Base-by-base conservation (phyloP, 2,113 vertebrate genomes). In the Callipepla squamata region DNA sequence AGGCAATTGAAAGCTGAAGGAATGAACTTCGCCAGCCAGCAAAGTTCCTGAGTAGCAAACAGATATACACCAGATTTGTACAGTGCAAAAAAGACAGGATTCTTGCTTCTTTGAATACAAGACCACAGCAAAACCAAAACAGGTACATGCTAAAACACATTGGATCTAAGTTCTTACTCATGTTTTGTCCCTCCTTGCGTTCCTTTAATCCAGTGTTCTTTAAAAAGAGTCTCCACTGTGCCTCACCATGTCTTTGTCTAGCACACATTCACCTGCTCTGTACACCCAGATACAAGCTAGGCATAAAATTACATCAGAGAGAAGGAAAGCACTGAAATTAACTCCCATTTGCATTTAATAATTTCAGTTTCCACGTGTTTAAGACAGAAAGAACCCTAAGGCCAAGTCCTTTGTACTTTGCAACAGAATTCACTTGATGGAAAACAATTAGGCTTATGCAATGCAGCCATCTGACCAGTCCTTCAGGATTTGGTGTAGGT, bases 1-100 rank as follows among this genome's bases (percentile, higher is more conserved):
- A 8, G 75, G 81, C 85, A 93, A 95, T 2, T 76, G 79, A 89
- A 96, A 84, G 75, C 1, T 45, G 85, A 34, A 80, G 82, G 90
- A 72, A 91, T 55, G 55, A 69, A 32, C 47, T 48, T 81, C 66
- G 63, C 78, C 19, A 7, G 94, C 82, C 88, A 94, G 74, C 79
- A 79, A 67, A 87, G 80, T 45, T 90, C 76, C 84, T 40, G 79
- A 89, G 90, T 45, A 75, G 85, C 63, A 68, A 80, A 72, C 51
- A 80, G 89, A 80, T 53, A 68, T 47, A 47, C 8, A 7, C 28
- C 65, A 94, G 42, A 89, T 87, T 92, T 85, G 45, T 25, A 51
- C 11, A 42, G 42, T 28, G 34, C 45, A 89, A 75, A 13, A 42
- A 57, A 23, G 45, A 50, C 4, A 53, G 81, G 48, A 58, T 65